Percentiles rank a stretch among this genome's conserved stretches.
These are phyloP conservation scores for Pyralis farinalis DNA, from an alignment of 2,888 invertebrate species.

Conservation along the genomic window DNA sequence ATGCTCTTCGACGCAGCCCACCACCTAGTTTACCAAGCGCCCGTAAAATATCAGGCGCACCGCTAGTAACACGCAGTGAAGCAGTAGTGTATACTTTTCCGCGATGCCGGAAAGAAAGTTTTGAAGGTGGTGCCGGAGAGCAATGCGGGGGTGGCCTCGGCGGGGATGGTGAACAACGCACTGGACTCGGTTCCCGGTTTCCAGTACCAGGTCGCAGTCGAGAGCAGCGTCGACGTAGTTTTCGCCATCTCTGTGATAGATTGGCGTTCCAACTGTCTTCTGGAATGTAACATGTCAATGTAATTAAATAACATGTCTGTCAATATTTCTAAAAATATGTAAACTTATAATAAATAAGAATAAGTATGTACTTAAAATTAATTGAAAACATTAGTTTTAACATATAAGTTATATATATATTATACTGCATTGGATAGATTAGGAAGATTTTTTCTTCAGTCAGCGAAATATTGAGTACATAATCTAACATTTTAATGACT, in stretches of 20 bases:
- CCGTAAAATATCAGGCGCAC: slow-evolving; percentile 84
- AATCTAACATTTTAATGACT: no score
- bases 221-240: slow-evolving; percentile 85
- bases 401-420: no score
- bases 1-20: slow-evolving; percentile 83
- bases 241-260: slow-evolving; percentile 88
- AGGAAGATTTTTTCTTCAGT: no score
- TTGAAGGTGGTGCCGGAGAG: slow-evolving; percentile 69
- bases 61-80: slow-evolving; percentile 72
- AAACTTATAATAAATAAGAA: no score
- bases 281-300: slow-evolving; percentile 63
- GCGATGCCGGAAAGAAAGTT: slow-evolving; percentile 71
- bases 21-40: slow-evolving; percentile 87
- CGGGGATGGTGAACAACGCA: slow-evolving; percentile 81
- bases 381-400: no score
- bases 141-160: slow-evolving; percentile 72
- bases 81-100: slow-evolving; percentile 77
- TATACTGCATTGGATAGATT: no score
- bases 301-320: background rate
- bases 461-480: no score
- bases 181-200: slow-evolving; percentile 75
- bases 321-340: background rate
- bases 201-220: slow-evolving; percentile 84
- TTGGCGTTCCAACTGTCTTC: slow-evolving; percentile 88
- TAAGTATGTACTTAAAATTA: no score